A percentile compares a stretch with the other conserved stretches of the same genome.
Evolutionary conservation across 2,888 invertebrate genomes (phyloP).

Genomic region (Leptothorax acervorum): DNA sequence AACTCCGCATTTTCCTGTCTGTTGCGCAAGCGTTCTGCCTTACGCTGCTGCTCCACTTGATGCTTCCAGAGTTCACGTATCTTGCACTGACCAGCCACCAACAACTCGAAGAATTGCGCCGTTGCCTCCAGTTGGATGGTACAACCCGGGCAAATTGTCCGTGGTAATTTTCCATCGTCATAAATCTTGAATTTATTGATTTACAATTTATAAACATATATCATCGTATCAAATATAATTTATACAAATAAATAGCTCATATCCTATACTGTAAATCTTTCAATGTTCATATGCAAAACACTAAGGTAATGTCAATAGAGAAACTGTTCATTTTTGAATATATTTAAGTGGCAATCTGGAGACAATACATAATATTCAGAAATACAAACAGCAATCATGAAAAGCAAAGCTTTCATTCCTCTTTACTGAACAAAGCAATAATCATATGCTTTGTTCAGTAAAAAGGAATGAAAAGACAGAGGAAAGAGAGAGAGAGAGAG

Average conservation of each 20-base stretch:
- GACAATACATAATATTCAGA: neutral
- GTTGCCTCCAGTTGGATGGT: slow-evolving; percentile 92
- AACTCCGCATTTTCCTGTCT: slow-evolving; percentile 76
- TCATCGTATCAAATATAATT: neutral
- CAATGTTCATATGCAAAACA: neutral
- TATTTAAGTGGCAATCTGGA: neutral
- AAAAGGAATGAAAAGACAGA: neutral
- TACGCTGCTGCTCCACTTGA: slow-evolving; percentile 85
- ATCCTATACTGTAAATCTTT: neutral
- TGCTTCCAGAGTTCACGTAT: slow-evolving; percentile 86
- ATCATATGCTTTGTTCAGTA: neutral
- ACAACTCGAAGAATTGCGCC: slow-evolving; percentile 90
- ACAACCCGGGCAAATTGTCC: slow-evolving; percentile 92
- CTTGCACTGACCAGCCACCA: slow-evolving; percentile 90
- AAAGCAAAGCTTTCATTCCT: neutral
- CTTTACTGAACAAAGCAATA: neutral
- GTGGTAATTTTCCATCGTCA: slow-evolving; percentile 90
- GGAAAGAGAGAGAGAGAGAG: neutral
- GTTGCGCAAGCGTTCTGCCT: slow-evolving; percentile 79
- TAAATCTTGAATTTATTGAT: slow-evolving; percentile 87
- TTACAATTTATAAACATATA: slow-evolving; percentile 8
- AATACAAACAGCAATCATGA: neutral
- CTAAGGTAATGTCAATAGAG: neutral
- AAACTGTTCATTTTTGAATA: neutral
- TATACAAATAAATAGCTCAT: neutral